Evolutionary conservation across 1,140 invertebrate genomes (phyloP), one percentile per base, ranked within the genome.

Genomic region (Drosophila kurseongensis): DNA sequence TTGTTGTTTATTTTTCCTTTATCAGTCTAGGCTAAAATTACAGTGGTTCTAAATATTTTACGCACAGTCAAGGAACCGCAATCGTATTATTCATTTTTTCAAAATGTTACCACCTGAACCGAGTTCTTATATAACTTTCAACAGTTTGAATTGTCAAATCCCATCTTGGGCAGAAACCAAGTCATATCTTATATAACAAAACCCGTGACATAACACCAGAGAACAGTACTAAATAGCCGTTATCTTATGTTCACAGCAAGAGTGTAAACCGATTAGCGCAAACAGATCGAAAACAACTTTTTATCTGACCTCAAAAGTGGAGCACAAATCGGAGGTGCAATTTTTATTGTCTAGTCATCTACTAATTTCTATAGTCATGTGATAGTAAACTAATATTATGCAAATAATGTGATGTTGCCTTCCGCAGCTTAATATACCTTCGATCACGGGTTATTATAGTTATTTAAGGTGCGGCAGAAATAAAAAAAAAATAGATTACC

Each of bases 251-350:
- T 66, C 47, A 23, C 61, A 18, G 18, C 18, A 12, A 63, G 45
- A 41, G 59, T 65, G 36, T 47, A 41, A 41, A 38, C 23, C 60
- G 65, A 66, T 68, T 42, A 66, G 48, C 45, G 60, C 13, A 8
- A 18, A 14, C 32, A 68, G 65, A 68, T 68, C 65, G 65, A 52
- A 52, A 66, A 66, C 47, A 52, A 36, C n/a, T 45, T 68, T 47
- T 54, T 68, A 66, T 68, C 61, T 68, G 45, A 36, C 61, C 48
- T 32, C 5, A 29, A 67, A 66, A 67, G 36, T 63, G 9, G 32
- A 66, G 45, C 65, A 65, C 44, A 62, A 18, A n/a, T 13, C n/a
- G 16, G 5, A 65, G 14, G 42, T 48, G 44, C 32, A n/a, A 14
- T 32, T 48, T 48, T 32, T 27, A 18, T 10, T 66, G 27, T 18